A percentile compares a stretch with the other conserved stretches of the same genome.
Evolutionary conservation across 2,888 invertebrate species (phyloP).

Genomic region (Boloria euphrosyne): DNA sequence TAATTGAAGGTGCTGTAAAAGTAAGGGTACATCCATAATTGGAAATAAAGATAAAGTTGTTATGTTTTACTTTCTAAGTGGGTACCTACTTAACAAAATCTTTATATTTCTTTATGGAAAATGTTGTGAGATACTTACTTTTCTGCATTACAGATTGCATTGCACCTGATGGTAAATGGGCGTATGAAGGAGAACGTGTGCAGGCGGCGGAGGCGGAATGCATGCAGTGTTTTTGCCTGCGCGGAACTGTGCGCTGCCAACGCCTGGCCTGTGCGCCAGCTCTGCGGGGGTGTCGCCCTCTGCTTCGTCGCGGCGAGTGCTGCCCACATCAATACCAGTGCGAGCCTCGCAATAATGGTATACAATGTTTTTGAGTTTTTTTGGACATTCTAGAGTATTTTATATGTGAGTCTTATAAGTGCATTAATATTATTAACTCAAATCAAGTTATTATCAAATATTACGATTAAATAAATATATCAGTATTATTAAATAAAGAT

Average conservation of each 20-base stretch:
- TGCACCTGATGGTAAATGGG: slow-evolving; percentile 80
- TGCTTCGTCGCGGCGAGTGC: slow-evolving; percentile 89
- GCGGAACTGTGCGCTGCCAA: slow-evolving; percentile 87
- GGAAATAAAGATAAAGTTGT: too few species aligned
- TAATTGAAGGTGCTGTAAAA: too few species aligned
- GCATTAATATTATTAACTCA: too few species aligned
- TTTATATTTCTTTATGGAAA: too few species aligned
- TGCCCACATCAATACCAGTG: slow-evolving; percentile 93
- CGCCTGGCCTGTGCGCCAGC: slow-evolving; percentile 89
- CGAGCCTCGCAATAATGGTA: slow-evolving; percentile 60
- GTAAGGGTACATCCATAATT: too few species aligned
- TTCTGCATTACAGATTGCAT: slow-evolving; percentile 82
- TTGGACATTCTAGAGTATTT: neutral
- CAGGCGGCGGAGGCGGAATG: slow-evolving; percentile 81
- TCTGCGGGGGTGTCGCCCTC: slow-evolving; percentile 88
- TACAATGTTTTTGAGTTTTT: neutral
- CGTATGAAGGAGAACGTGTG: slow-evolving; percentile 89
- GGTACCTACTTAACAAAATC: too few species aligned
- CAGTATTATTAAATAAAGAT: too few species aligned
- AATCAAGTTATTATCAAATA: too few species aligned
- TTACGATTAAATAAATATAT: too few species aligned
- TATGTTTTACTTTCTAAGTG: too few species aligned
- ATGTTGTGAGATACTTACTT: neutral
- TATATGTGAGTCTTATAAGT: too few species aligned
- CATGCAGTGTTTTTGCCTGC: slow-evolving; percentile 91